These are phyloP conservation scores for Hemitrygon akajei DNA, from an alignment of 2,797 vertebrate genomes.

Conservation along the genomic window DNA sequence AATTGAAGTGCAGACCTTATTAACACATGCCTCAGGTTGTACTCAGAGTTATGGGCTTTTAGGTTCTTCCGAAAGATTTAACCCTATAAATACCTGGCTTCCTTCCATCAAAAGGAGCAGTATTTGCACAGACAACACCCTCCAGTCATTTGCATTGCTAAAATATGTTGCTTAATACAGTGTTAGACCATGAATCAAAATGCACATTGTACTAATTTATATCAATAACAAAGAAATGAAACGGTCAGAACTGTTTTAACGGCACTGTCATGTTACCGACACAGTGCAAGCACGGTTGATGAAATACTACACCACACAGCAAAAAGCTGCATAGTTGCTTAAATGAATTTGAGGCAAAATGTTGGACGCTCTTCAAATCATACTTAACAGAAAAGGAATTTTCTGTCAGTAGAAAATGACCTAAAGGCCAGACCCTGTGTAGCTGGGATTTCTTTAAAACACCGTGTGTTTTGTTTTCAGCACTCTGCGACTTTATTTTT, in stretches of 20 bases:
- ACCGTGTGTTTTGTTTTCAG: not conserved
- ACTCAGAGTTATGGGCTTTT: conserved; percentile 6
- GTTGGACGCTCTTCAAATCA: conserved; percentile 26
- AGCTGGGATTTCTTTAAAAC: conserved; percentile 15
- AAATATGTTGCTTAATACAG: conserved; percentile 8
- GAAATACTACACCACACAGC: conserved; percentile 35
- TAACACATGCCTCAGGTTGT: conserved; percentile 36
- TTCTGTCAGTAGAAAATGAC: conserved; percentile 19
- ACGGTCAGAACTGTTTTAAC: not conserved
- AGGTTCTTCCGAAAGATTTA: conserved; percentile 25
- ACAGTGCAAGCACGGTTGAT: not conserved
- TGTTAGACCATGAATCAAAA: conserved; percentile 18
- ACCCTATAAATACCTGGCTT: conserved; percentile 13
- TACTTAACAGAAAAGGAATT: conserved; percentile 34
- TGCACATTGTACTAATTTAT: conserved; percentile 19
- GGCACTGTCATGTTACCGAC: not conserved
- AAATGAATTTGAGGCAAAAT: not conserved
- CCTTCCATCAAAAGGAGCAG: conserved; percentile 29
- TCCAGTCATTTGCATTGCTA: not conserved
- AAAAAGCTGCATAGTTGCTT: conserved; percentile 11
- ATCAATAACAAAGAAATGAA: conserved; percentile 22
- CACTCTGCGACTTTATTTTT: conserved; percentile 11
- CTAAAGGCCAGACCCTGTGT: not conserved
- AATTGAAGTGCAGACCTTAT: conserved; percentile 38
- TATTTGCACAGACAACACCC: not conserved